Base-by-base conservation (phyloP, 2,888 invertebrate species). In the Hyalella azteca region DNA sequence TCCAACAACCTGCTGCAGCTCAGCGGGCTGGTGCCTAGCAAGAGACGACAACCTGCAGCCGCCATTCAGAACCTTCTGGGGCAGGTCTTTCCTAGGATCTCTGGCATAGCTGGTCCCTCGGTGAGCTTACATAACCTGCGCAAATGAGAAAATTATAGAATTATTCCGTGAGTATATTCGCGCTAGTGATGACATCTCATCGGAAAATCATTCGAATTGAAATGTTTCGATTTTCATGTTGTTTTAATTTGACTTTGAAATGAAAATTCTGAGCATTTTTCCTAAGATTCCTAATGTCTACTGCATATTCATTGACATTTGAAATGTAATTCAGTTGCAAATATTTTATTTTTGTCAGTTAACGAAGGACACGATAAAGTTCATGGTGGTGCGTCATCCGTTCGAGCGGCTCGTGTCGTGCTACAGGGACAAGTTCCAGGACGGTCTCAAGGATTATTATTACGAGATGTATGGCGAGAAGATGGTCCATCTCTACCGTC, bases 11-110 rank as follows among this genome's bases (percentile, higher is more conserved):
- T 95, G 89, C 73, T 82, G 7, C 59, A 80, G 29, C 59, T 83
- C 26, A 77, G 75, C 5, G 81, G 80, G 0, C 48, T 94, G 86
- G 91, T 95, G 85, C 94, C 94, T 88, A 95, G 95, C 89, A 95
- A 95, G 88, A 93, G 95, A 94, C 91, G 93, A 85, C 95, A 95
- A 88, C 95, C 95, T 88, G 90, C 91, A 86, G 93, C 93, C 85
- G n/a, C n/a, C 0, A 94, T 94, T 78, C 95, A 95, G 89, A 77
- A 79, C 13, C 32, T 79, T 26, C 29, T 84, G 29, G 48, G 76
- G 15, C 76, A 79, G 41, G 59, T 73, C 60, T 81, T 60, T 73
- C 83, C 83, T 0, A 78, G 54, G 49, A 45, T 81, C 19, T 78
- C 76, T n/a, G 79, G 76, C n/a, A 36, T 80, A 2, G 79, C 79